A percentile compares a stretch with the other conserved stretches of the same genome.
Conservation (phyloP, 2,797 vertebrate species). For the Halcyon leucocephala region DNA sequence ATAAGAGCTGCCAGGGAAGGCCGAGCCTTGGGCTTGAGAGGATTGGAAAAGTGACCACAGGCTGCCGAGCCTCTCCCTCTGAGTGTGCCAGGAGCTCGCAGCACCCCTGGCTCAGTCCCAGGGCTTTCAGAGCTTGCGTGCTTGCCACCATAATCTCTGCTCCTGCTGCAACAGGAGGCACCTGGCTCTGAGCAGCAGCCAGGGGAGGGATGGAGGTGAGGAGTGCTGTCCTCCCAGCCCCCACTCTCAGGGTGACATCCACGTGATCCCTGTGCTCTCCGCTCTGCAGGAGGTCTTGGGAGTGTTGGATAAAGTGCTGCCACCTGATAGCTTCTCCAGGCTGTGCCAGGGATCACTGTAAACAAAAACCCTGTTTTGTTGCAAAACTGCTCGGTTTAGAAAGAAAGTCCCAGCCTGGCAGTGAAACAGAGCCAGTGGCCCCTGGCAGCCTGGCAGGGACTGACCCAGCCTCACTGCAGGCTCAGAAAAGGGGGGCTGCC, state of each 20-base stretch:
- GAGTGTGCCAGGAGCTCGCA: not conserved
- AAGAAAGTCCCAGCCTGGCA: not conserved
- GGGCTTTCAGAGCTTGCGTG: not conserved
- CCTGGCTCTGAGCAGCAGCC: not conserved
- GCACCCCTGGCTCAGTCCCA: not conserved
- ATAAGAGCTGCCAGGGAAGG: too few relatives aligned
- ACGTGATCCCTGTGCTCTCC: not conserved
- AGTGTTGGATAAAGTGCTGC: not conserved
- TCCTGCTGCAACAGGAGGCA: not conserved
- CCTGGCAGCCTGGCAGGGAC: not conserved
- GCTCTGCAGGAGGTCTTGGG: not conserved
- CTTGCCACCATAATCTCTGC: not conserved
- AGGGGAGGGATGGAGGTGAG: rapidly evolving
- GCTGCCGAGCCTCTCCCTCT: not conserved
- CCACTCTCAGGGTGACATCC: not conserved
- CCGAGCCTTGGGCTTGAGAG: not conserved
- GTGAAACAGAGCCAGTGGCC: not conserved
- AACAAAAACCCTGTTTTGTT: not conserved
- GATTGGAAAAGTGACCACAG: not conserved
- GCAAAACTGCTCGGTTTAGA: constrained; percentile 12
- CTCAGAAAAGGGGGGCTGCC: not conserved
- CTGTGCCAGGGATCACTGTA: not conserved
- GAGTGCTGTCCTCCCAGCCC: not conserved
- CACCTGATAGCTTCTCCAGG: not conserved
- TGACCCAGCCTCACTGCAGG: not conserved